Conservation (phyloP, 2,797 vertebrate genomes). For the Enoplosus armatus region DNA sequence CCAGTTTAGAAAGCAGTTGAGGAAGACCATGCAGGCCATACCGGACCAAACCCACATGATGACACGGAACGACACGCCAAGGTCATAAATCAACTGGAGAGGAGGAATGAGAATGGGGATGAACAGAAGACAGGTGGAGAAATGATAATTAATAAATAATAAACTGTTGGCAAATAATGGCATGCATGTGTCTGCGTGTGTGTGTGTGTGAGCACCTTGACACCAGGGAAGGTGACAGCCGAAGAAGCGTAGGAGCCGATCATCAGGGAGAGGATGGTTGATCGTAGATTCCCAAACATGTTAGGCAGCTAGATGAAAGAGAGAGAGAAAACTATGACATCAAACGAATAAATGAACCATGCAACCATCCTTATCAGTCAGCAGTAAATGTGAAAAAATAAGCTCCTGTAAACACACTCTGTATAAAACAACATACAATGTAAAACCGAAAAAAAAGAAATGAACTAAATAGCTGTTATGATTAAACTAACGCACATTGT, state of each 20-base stretch:
- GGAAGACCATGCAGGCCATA: conserved; percentile 88
- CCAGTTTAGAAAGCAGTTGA: conserved; percentile 92
- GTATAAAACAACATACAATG: not conserved
- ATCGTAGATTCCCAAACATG: conserved; percentile 91
- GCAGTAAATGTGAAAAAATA: not conserved
- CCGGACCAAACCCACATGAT: conserved; percentile 91
- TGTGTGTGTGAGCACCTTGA: conserved; percentile 84
- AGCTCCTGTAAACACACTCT: not conserved
- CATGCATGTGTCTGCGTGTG: not conserved
- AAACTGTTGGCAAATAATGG: not conserved
- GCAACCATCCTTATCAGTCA: not conserved
- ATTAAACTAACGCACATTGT: not conserved
- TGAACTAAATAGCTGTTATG: not conserved
- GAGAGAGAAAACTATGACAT: not conserved
- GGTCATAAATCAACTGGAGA: conserved; percentile 86
- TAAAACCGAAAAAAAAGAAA: not conserved
- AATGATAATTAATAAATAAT: not conserved
- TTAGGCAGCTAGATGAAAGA: conserved; percentile 85
- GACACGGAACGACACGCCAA: conserved; percentile 81
- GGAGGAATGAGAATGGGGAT: not conserved
- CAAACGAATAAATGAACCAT: not conserved
- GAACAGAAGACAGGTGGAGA: not conserved
- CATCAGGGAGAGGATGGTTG: conserved; percentile 91
- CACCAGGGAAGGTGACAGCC: conserved; percentile 90
- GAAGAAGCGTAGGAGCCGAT: conserved; percentile 93